Evolutionary conservation across 1,140 invertebrate species (phyloP).

Genomic region (Drosophila orena): DNA sequence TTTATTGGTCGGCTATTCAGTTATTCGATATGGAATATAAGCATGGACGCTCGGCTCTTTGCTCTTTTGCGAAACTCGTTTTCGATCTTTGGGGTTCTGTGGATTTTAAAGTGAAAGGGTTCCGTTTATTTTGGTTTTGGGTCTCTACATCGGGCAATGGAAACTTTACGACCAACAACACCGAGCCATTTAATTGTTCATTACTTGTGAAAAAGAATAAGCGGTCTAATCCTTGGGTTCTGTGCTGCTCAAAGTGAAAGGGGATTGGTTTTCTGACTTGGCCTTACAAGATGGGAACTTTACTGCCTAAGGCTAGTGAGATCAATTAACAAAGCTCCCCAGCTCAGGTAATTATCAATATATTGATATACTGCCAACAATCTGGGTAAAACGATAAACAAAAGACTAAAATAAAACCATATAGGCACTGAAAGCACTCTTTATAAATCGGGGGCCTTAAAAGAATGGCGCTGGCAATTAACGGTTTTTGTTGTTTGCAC

Average conservation of each 20-base stretch:
- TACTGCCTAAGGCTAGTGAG: not conserved
- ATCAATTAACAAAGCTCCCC: slow-evolving; percentile 6
- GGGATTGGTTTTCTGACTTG: slow-evolving; percentile 2
- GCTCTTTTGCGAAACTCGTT: slow-evolving; percentile 67
- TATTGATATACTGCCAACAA: not conserved
- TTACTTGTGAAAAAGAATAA: slow-evolving; percentile 2
- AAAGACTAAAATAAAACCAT: slow-evolving; percentile 3
- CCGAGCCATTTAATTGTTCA: slow-evolving; percentile 10
- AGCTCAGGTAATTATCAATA: not conserved
- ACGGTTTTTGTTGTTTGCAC: slow-evolving; percentile 15
- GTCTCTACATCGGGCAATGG: slow-evolving; percentile 9
- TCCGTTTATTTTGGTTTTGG: slow-evolving; percentile 50
- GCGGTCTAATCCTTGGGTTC: slow-evolving; percentile 3
- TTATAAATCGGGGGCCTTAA: slow-evolving; percentile 2
- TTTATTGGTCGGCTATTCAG: slow-evolving; percentile 49
- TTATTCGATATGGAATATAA: slow-evolving; percentile 25
- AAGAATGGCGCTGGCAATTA: slow-evolving; percentile 24
- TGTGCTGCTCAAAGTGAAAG: slow-evolving; percentile 21
- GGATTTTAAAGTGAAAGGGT: slow-evolving; percentile 71
- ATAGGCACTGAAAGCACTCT: slow-evolving; percentile 2
- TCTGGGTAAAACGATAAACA: slow-evolving; percentile 4
- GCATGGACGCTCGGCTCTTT: slow-evolving; percentile 49
- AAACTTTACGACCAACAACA: slow-evolving; percentile 5
- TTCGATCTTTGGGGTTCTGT: slow-evolving; percentile 63
- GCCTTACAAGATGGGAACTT: not conserved